Percentiles rank a stretch among this genome's conserved stretches.
Conservation (phyloP, 2,113 vertebrate genomes). For the Acrocephalus kingi region DNA sequence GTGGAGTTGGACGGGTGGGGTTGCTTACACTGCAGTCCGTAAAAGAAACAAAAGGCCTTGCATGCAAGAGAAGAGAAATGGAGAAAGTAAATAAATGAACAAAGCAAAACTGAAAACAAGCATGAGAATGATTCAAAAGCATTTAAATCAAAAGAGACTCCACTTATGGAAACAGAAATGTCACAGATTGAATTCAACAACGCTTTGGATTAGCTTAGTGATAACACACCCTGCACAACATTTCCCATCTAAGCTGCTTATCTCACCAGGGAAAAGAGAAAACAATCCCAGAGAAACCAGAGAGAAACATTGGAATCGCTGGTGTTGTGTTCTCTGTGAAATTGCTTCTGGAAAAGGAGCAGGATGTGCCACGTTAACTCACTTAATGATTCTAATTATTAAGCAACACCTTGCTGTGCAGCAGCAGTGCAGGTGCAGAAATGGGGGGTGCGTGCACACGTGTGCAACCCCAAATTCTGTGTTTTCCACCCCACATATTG, state of each 20-base stretch:
- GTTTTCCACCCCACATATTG: neutral
- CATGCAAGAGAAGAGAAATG: constrained; percentile 77
- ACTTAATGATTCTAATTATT: neutral
- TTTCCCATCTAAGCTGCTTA: neutral
- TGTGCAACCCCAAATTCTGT: neutral
- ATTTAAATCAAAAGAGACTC: constrained; percentile 24
- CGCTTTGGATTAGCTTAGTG: neutral
- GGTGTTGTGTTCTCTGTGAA: neutral
- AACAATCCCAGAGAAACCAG: neutral
- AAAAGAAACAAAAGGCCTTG: constrained; percentile 98
- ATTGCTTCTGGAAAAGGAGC: neutral
- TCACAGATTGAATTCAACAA: neutral
- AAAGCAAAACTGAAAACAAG: constrained; percentile 20
- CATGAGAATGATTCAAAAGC: constrained; percentile 43
- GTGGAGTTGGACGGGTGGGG: constrained; percentile 87
- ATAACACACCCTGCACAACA: neutral
- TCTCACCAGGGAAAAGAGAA: neutral
- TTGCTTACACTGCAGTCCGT: constrained; percentile 87
- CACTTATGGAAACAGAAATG: constrained; percentile 36
- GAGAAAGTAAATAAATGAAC: constrained; percentile 47
- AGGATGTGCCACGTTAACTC: neutral
- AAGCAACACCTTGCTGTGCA: neutral
- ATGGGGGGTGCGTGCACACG: neutral
- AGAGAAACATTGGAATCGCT: neutral
- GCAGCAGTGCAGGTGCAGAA: neutral